Percentiles rank a stretch among this genome's conserved stretches.
phyloP scores from a whole-genome alignment of 2,888 invertebrate species.

The Aelia acuminata region DNA sequence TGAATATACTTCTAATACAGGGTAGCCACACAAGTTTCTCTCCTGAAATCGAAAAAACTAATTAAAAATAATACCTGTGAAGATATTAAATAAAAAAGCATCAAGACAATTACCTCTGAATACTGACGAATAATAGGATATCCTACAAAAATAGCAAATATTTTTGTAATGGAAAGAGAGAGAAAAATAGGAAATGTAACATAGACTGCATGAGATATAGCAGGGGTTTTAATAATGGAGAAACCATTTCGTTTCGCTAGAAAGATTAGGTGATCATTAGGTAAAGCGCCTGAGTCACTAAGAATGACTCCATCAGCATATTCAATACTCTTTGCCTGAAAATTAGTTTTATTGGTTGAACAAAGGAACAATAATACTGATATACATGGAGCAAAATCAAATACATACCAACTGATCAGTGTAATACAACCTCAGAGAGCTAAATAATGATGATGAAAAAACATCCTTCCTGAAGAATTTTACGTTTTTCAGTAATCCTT shows the following conservation, averaged over 20 bases:
- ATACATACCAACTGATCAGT: conserved; percentile 60
- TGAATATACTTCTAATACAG: conserved; percentile 65
- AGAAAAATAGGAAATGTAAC: conserved; percentile 61
- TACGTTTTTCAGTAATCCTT: conserved; percentile 38
- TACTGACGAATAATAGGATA: conserved; percentile 63
- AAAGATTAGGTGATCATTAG: conserved; percentile 47
- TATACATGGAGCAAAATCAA: background rate
- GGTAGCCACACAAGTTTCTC: conserved; percentile 65
- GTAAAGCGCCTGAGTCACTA: conserved; percentile 52
- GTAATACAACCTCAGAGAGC: conserved; percentile 62
- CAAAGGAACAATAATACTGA: background rate
- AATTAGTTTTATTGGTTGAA: background rate
- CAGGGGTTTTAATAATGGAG: conserved; percentile 61
- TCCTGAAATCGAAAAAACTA: conserved; percentile 61
- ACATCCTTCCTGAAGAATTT: conserved; percentile 56
- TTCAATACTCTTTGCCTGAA: conserved; percentile 61
- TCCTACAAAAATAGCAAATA: conserved; percentile 61
- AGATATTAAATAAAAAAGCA: background rate
- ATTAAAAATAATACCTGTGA: background rate
- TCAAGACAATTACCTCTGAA: conserved; percentile 61
- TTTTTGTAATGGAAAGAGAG: conserved; percentile 61
- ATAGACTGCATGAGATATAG: conserved; percentile 63
- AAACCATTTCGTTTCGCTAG: conserved; percentile 59
- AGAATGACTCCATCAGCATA: conserved; percentile 62
- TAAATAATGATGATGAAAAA: conserved; percentile 51